These are phyloP conservation scores for Castor canadensis DNA, from an alignment of 2,113 vertebrate species.

Conservation along the genomic window DNA sequence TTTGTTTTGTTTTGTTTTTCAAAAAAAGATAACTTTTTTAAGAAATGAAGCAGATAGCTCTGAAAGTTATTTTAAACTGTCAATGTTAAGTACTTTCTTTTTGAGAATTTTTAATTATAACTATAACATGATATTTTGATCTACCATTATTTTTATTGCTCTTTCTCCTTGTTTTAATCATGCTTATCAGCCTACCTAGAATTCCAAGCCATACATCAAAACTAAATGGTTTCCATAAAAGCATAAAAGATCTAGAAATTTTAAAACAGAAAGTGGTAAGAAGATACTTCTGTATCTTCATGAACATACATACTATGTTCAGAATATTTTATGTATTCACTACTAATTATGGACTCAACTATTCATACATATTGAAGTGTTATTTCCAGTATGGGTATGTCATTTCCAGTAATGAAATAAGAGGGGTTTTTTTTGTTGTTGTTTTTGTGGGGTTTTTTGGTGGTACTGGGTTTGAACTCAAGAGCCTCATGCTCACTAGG, in stretches of 20 bases:
- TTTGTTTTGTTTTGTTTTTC: too few species aligned
- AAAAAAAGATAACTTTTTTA: too few species aligned
- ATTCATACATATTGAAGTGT: not conserved
- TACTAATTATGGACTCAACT: not conserved
- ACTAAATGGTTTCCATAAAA: not conserved
- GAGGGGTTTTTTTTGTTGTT: too few species aligned
- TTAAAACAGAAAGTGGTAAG: not conserved
- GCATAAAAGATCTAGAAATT: not conserved
- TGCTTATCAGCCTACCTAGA: not conserved
- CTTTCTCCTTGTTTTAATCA: not conserved
- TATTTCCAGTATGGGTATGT: not conserved
- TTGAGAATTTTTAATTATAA: not conserved
- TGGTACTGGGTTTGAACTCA: too few species aligned
- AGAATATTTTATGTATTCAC: not conserved
- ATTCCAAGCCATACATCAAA: not conserved
- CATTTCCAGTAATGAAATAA: too few species aligned
- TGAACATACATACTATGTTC: not conserved
- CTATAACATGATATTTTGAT: not conserved
- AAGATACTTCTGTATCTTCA: too few species aligned
- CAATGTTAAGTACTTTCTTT: too few species aligned
- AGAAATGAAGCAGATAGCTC: not conserved
- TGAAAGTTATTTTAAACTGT: not conserved
- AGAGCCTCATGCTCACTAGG: too few species aligned
- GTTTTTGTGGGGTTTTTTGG: too few species aligned
- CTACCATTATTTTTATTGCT: not conserved